phyloP scores from a whole-genome alignment of 2,797 vertebrate genomes.

The Capromys pilorides region DNA sequence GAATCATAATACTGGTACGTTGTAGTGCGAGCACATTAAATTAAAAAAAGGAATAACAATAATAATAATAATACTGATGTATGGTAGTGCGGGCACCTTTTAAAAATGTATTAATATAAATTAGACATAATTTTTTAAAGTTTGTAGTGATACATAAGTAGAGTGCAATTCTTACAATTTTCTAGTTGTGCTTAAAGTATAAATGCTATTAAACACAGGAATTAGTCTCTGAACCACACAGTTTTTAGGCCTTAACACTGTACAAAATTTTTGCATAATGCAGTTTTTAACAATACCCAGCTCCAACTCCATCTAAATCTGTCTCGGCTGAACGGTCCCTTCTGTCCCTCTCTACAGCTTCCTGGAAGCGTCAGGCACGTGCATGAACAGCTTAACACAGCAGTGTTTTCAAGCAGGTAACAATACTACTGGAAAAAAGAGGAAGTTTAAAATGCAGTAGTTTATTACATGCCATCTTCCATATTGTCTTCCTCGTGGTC shows the following conservation, averaged over 20 bases:
- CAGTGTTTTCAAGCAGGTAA: conserved; percentile 95
- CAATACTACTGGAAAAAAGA: conserved; percentile 94
- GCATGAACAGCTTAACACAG: conserved; percentile 95
- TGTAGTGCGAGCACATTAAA: conserved; percentile 95
- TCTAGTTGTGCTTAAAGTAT: conserved; percentile 99
- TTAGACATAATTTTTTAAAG: conserved; percentile 99
- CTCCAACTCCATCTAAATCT: conserved; percentile 92
- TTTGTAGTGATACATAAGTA: conserved; percentile 99
- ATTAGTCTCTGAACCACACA: conserved; percentile 99
- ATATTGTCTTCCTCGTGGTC: conserved; percentile 98
- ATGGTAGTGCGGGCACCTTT: conserved; percentile 94
- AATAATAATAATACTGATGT: conserved; percentile 92
- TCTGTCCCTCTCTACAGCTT: conserved; percentile 94
- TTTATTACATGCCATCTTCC: conserved; percentile 98
- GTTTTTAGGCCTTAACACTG: conserved; percentile 99
- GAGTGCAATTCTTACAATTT: conserved; percentile 99
- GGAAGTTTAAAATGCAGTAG: conserved; percentile 94
- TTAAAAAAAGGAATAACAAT: conserved; percentile 90
- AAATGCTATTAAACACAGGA: conserved; percentile 99
- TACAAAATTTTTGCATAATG: conserved; percentile 99
- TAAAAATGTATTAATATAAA: conserved; percentile 99
- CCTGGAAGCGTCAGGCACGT: conserved; percentile 99
- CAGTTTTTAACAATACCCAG: conserved; percentile 95
- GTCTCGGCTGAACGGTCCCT: conserved; percentile 90
- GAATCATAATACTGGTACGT: conserved; percentile 93